Percentiles rank a stretch among this genome's conserved stretches.
Evolutionary conservation across 37 sponge, comb jelly and placozoan genomes (phyloP).

Genomic region (Aplysina aerophoba): DNA sequence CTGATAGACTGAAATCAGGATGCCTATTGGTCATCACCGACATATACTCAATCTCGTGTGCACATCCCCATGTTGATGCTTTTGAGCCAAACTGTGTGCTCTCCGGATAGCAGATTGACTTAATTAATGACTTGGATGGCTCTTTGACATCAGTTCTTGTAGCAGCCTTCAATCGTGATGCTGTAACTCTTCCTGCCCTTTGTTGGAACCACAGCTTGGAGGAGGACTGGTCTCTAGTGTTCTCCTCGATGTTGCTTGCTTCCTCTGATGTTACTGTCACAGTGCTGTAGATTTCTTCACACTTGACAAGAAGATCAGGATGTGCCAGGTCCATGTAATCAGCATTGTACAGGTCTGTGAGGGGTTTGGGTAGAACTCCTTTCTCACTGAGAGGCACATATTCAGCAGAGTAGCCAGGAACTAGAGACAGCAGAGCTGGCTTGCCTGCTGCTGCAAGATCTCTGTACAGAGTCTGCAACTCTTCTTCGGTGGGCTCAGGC

Average conservation of each 20-base stretch:
- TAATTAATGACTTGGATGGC: slow-evolving; percentile 57
- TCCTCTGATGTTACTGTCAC: slow-evolving; percentile 29
- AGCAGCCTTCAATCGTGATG: slow-evolving; percentile 55
- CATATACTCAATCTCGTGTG: slow-evolving; percentile 50
- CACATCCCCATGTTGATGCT: slow-evolving; percentile 57
- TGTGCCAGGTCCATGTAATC: slow-evolving; percentile 32
- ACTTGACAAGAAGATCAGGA: slow-evolving; percentile 30
- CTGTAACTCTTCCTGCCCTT: slow-evolving; percentile 64
- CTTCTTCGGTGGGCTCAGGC: too few species aligned
- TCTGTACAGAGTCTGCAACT: slow-evolving; percentile 31
- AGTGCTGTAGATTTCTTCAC: slow-evolving; percentile 27
- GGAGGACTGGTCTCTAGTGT: slow-evolving; percentile 36
- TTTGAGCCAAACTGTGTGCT: slow-evolving; percentile 25
- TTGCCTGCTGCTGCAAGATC: slow-evolving; percentile 32
- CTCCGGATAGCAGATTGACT: slow-evolving; percentile 56
- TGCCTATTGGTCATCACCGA: background rate
- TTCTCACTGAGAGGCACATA: slow-evolving; percentile 39
- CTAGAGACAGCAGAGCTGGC: slow-evolving; percentile 54
- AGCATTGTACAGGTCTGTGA: slow-evolving; percentile 37
- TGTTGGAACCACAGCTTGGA: slow-evolving; percentile 61
- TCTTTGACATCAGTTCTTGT: slow-evolving; percentile 27
- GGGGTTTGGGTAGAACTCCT: slow-evolving; percentile 40
- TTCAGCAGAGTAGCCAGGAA: slow-evolving; percentile 23
- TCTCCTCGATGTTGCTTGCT: slow-evolving; percentile 30
- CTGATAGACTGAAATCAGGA: slow-evolving; percentile 5